Percentiles rank a stretch among this genome's conserved stretches.
Evolutionary conservation across 2,113 vertebrate genomes (phyloP).

Genomic region (Rhynchopsitta pachyrhyncha): DNA sequence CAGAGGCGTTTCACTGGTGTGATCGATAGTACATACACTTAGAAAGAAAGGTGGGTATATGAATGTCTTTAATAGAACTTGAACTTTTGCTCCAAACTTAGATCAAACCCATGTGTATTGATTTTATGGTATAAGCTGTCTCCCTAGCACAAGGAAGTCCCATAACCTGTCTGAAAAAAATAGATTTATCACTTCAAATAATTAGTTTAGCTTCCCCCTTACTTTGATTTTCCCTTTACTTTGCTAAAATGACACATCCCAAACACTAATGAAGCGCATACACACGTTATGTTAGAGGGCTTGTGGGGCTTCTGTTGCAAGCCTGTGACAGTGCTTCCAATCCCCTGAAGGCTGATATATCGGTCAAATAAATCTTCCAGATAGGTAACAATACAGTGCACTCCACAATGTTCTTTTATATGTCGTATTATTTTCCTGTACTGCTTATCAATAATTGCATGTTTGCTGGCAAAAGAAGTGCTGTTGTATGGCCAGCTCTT

Average conservation of each 20-base stretch:
- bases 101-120: neutral
- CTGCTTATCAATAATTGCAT: neutral
- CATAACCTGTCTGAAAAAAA: neutral
- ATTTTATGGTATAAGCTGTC: neutral
- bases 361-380: slow-evolving; percentile 44
- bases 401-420: neutral
- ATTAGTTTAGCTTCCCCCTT: neutral
- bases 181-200: slow-evolving; percentile 13
- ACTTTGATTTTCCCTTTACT: neutral
- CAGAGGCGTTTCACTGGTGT: neutral
- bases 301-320: neutral
- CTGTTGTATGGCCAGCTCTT: neutral
- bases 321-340: neutral
- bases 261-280: neutral
- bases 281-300: neutral
- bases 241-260: neutral
- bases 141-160: neutral
- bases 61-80: neutral
- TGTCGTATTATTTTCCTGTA: slow-evolving; percentile 14
- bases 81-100: slow-evolving; percentile 3
- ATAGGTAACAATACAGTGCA: slow-evolving; percentile 1
- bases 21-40: neutral
- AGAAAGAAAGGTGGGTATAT: neutral
- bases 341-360: neutral
- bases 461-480: neutral